These are phyloP conservation scores for Ammodramus savannarum DNA, from an alignment of 2,113 vertebrate genomes.

Conservation along the genomic window DNA sequence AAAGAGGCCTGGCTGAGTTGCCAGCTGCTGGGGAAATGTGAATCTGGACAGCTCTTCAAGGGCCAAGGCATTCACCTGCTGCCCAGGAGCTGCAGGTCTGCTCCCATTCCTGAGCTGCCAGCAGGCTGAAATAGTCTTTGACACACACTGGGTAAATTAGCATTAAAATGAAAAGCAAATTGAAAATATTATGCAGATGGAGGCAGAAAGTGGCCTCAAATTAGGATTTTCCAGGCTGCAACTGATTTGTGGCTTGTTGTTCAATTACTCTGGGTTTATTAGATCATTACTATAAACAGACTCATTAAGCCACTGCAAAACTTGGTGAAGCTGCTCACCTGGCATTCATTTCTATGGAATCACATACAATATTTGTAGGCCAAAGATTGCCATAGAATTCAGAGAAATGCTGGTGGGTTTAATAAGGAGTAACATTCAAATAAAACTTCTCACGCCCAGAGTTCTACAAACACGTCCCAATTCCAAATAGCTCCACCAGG, in stretches of 20 bases:
- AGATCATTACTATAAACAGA: neutral
- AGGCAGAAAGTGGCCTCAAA: neutral
- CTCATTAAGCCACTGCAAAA: neutral
- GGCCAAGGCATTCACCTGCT: slow-evolving; percentile 18
- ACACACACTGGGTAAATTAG: neutral
- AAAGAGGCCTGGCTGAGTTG: neutral
- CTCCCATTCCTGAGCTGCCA: slow-evolving; percentile 27
- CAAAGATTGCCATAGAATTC: neutral
- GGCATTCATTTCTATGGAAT: neutral
- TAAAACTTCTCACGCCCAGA: neutral
- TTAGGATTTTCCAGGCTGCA: neutral
- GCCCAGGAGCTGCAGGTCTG: slow-evolving; percentile 23
- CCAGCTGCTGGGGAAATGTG: neutral
- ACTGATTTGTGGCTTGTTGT: neutral
- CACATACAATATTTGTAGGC: neutral
- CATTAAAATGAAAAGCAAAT: neutral
- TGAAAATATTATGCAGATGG: neutral
- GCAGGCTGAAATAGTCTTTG: neutral
- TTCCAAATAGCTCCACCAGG: neutral
- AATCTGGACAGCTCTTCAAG: neutral
- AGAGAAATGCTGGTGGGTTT: neutral
- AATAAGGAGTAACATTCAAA: neutral
- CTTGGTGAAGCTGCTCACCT: neutral
- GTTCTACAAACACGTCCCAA: neutral
- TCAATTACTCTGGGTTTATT: neutral